Evolutionary conservation across 2,113 vertebrate genomes (phyloP).

Genomic region (Lynx canadensis): DNA sequence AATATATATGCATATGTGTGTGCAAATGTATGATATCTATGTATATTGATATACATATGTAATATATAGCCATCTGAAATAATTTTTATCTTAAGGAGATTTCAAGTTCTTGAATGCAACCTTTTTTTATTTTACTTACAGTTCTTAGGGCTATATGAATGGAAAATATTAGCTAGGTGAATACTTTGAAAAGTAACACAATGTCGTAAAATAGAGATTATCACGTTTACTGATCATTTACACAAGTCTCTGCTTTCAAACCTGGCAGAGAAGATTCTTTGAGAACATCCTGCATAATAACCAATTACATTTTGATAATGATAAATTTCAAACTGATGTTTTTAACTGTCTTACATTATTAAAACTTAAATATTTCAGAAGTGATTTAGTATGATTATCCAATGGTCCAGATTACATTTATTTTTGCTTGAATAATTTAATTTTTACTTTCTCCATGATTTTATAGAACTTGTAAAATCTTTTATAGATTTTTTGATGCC

Average conservation of each 20-base stretch:
- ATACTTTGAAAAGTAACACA: neutral
- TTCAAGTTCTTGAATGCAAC: neutral
- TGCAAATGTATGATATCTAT: neutral
- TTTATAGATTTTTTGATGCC: neutral
- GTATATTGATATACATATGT: neutral
- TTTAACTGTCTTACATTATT: conserved; percentile 26
- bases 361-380: conserved; percentile 13
- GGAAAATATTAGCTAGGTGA: neutral
- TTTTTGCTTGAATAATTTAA: neutral
- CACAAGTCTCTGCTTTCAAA: neutral
- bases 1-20: neutral
- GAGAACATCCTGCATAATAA: neutral
- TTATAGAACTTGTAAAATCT: neutral
- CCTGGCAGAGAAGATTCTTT: neutral
- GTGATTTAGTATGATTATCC: neutral
- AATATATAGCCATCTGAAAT: neutral
- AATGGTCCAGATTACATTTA: neutral
- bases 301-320: neutral
- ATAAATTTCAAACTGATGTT: conserved; percentile 43
- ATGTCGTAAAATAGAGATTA: neutral
- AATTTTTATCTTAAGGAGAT: neutral
- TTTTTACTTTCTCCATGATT: neutral
- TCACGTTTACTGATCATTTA: neutral
- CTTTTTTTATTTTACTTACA: neutral
- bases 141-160: neutral